Evolutionary conservation across 2,888 invertebrate species (phyloP).

Genomic region (Pandemis heparana): DNA sequence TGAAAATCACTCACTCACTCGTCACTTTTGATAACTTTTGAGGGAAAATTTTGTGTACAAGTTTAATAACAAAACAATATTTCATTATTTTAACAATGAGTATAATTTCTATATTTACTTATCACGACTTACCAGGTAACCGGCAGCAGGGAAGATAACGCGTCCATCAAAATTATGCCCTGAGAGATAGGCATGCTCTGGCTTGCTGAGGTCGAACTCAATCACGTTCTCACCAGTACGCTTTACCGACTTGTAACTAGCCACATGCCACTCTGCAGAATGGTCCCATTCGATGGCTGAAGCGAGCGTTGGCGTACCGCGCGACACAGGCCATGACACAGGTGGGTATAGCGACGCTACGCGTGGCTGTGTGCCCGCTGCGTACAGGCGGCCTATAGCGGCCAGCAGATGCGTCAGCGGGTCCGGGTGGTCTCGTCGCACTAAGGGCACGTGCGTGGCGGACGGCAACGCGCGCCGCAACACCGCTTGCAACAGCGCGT

Average conservation of each 20-base stretch:
- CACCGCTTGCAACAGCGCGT: conserved; percentile 97
- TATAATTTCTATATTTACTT: too few species aligned
- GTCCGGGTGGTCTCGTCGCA: conserved; percentile 93
- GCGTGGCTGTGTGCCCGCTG: conserved; percentile 92
- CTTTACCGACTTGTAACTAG: conserved; percentile 88
- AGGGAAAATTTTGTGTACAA: too few species aligned
- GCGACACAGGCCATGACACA: conserved; percentile 93
- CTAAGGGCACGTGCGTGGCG: conserved; percentile 92
- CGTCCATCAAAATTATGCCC: conserved; percentile 98
- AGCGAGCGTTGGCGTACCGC: conserved; percentile 96
- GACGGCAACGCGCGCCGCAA: conserved; percentile 93
- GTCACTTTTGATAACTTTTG: too few species aligned
- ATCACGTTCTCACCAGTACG: conserved; percentile 91
- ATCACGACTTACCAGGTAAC: conserved; percentile 89
- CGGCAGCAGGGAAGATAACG: conserved; percentile 97
- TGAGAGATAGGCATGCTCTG: conserved; percentile 90
- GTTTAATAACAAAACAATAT: too few species aligned
- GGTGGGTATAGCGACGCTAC: conserved; percentile 90
- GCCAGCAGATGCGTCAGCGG: conserved; percentile 91
- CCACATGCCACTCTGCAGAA: conserved; percentile 93
- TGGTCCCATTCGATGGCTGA: conserved; percentile 97
- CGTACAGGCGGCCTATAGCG: conserved; percentile 93
- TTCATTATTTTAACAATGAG: too few species aligned
- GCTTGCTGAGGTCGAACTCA: conserved; percentile 91
- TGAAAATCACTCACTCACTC: too few species aligned